Evolutionary conservation across 2,113 vertebrate species (phyloP).

Genomic region (Brachyhypopomus occidentalis): DNA sequence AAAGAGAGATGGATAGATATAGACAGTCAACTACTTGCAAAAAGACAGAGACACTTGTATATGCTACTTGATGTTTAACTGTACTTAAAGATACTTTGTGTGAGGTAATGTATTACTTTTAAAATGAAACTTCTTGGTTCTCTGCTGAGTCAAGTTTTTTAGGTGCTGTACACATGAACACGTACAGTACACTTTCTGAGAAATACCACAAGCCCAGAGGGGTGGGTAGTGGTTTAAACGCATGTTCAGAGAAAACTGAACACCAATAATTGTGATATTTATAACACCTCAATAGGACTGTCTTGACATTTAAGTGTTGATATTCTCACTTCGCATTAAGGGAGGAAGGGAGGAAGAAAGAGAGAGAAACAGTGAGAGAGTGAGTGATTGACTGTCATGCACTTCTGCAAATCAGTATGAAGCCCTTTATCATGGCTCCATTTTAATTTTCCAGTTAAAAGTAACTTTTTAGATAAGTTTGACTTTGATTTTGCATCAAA

Average conservation of each 20-base stretch:
- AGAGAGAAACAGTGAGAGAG: not conserved
- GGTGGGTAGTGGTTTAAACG: not conserved
- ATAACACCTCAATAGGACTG: not conserved
- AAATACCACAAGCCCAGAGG: slow-evolving; percentile 40
- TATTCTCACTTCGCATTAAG: not conserved
- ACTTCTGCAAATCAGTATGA: too few species aligned
- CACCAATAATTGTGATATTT: not conserved
- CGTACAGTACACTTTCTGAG: slow-evolving; percentile 32
- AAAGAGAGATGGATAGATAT: too few species aligned
- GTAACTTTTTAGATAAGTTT: too few species aligned
- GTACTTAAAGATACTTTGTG: too few species aligned
- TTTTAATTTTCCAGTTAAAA: too few species aligned
- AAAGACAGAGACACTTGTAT: too few species aligned
- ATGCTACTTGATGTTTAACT: too few species aligned
- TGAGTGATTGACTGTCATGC: not conserved
- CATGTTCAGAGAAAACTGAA: slow-evolving; percentile 22
- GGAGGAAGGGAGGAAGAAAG: too few species aligned
- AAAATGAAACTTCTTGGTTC: not conserved
- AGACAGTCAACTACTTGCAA: too few species aligned
- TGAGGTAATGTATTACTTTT: not conserved
- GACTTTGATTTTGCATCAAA: not conserved
- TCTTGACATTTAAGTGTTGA: not conserved
- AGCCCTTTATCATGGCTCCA: too few species aligned
- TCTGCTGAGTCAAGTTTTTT: not conserved
- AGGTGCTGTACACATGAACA: not conserved